Evolutionary conservation across 53 echinoderm and acorn worm genomes (phyloP), one percentile per base, ranked within the genome.

Genomic region (Astropecten irregularis): DNA sequence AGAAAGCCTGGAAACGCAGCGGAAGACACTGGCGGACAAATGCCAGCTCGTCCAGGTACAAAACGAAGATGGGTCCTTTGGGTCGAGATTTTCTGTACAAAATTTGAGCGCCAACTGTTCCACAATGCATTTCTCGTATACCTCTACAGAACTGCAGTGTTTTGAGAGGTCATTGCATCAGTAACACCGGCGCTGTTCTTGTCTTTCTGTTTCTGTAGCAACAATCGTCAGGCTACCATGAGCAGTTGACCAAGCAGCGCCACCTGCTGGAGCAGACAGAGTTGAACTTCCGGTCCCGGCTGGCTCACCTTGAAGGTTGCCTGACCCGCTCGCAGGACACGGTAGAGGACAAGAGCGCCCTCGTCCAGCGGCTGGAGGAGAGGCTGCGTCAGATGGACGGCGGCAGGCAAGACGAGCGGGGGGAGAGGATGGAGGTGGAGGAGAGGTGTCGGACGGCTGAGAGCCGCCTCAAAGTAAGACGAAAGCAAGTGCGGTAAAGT

Each of bases 301-400:
- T 90, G 19, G 71, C 82, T 20, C 93, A 95, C 62, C 53, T 91
- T 16, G 96, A 95, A 46, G 92, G 89, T 5, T 87, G 93, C 57
- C 83, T 95, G 40, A 68, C 85, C 39, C 88, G 96, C 62, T 89
- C 89, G 7, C 96, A 95, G 77, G 96, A 95, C 23, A 86, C 93
- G 21, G 54, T 91, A 34, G 86, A 95, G 36, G 92, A 68, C 10
- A 95, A 93, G 89, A 88, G 88, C 56, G 71, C 81, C 40, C 61
- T 77, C 48, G 86, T 93, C 38, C 79, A 89, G 52, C 66, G 81
- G 10, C 60, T 93, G 28, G 92, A 95, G 73, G 90, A 86, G 31
- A 69, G 82, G 16, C 56, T 95, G 28, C 70, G 83, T 37, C 87
- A 91, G 26, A 67, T 81, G 25, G 56, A 62, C 15, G 55, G 68